Base-by-base conservation (phyloP, 2,888 invertebrate species). In the Agonopterix arenella region DNA sequence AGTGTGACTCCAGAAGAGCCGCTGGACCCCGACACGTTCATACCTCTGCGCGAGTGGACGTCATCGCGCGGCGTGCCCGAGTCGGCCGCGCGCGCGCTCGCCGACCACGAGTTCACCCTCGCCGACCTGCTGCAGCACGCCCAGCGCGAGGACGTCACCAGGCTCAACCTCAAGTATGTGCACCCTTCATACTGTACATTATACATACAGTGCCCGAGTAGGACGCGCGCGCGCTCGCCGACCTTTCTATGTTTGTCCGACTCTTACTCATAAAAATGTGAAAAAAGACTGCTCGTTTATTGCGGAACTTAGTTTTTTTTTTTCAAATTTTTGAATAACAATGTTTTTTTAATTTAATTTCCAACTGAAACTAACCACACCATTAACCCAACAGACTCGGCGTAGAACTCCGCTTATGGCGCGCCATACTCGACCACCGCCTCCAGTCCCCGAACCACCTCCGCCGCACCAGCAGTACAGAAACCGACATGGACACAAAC, bases 351-450 rank as follows among this genome's bases (percentile, higher is more conserved):
- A 16, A 1, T 16, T 16, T 16, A 16, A 16, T 18, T 18, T 18
- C 18, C 28, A 28, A 28, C 1, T 28, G 7, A 28, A 28, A 28
- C 43, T 43, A n/a, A 16, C 28, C 5, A 28, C 0, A 28, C 28
- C 5, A 28, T 5, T 28, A 37, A 52, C 56, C 57, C 73, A 73
- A 49, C 83, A 95, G 95, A 72, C 94, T 95, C 48, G 97, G 97
- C 42, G 91, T 95, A 18, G 95, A 97, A 72, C 91, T 97, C 45
- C 92, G 94, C 50, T 86, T 98, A 55, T 98, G 97, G 97, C 93
- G 94, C 55, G 94, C 95, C 0, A 93, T 98, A 49, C 77, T 91
- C 52, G 91, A 92, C 44, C 91, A 92, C 67, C 89, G 93, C 0
- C 55, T 80, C 0, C 76, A 75, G 51, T 55, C 68, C 8, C 68